These are phyloP conservation scores for Oscheius sp. DNA, from an alignment of 2,888 invertebrate species.

Conservation along the genomic window DNA sequence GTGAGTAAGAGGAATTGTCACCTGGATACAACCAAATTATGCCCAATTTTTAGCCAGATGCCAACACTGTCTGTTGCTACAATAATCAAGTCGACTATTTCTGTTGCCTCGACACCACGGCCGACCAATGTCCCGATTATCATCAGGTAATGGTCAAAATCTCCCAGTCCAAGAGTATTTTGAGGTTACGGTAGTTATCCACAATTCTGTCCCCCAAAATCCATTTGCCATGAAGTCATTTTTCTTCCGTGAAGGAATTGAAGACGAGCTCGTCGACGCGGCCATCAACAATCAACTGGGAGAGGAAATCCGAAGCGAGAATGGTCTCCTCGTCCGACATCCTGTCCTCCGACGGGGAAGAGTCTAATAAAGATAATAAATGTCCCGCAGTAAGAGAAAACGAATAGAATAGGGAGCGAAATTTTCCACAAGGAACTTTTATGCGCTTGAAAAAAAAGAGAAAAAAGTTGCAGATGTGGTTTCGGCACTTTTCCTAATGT, in stretches of 20 bases:
- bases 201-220: slow-evolving; percentile 70
- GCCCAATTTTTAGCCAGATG: slow-evolving; percentile 62
- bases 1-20: neutral
- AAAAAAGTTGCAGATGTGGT: no score
- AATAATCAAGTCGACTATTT: slow-evolving; percentile 73
- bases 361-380: no score
- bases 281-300: slow-evolving; percentile 40
- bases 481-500: no score
- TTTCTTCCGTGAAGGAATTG: slow-evolving; percentile 71
- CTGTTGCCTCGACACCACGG: slow-evolving; percentile 69
- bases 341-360: neutral
- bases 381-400: no score
- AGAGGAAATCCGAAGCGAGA: slow-evolving; percentile 51
- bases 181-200: slow-evolving; percentile 71
- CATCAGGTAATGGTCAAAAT: slow-evolving; percentile 51
- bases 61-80: slow-evolving; percentile 71
- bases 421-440: no score
- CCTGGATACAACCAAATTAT: neutral
- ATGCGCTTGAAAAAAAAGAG: no score
- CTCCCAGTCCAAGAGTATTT: neutral
- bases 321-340: slow-evolving; percentile 51
- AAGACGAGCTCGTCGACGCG: slow-evolving; percentile 53
- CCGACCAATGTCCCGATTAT: slow-evolving; percentile 69
- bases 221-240: slow-evolving; percentile 68
- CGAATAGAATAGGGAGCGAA: no score